phyloP scores from a whole-genome alignment of 2,113 vertebrate species.

The Prunella fulvescens region DNA sequence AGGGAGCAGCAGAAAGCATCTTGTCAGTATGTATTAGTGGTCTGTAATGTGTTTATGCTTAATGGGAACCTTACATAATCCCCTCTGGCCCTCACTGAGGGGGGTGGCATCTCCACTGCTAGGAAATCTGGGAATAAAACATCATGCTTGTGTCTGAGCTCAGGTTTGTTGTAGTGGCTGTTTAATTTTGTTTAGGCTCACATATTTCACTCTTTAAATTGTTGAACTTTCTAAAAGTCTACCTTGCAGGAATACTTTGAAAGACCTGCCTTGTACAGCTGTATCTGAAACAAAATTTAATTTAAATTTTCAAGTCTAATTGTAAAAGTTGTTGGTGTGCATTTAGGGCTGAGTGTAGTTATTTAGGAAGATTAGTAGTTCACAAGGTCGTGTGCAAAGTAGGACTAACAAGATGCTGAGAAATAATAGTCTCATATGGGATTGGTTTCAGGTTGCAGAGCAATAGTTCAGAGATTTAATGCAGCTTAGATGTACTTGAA shows the following conservation, averaged over 20 bases:
- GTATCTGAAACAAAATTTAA: constrained; percentile 41
- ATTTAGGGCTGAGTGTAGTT: constrained; percentile 2
- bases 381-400: constrained; percentile 53
- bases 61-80: neutral
- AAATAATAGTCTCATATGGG: constrained; percentile 57
- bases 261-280: neutral
- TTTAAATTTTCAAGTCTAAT: constrained; percentile 55
- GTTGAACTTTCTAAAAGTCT: constrained; percentile 28
- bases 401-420: constrained; percentile 53
- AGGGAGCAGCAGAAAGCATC: neutral
- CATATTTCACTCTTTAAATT: neutral
- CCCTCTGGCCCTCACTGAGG: neutral
- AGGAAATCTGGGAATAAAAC: neutral
- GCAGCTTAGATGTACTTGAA: constrained; percentile 35
- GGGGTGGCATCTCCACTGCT: neutral
- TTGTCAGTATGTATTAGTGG: neutral
- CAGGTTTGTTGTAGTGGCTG: neutral
- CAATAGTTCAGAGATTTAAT: constrained; percentile 20
- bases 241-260: constrained; percentile 32
- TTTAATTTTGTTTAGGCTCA: constrained; percentile 5
- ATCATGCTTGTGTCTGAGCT: neutral
- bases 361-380: constrained; percentile 9
- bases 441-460: constrained; percentile 7
- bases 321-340: neutral
- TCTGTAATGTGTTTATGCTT: neutral